Evolutionary conservation across 2,113 vertebrate species (phyloP).

Genomic region (Vulpes vulpes): DNA sequence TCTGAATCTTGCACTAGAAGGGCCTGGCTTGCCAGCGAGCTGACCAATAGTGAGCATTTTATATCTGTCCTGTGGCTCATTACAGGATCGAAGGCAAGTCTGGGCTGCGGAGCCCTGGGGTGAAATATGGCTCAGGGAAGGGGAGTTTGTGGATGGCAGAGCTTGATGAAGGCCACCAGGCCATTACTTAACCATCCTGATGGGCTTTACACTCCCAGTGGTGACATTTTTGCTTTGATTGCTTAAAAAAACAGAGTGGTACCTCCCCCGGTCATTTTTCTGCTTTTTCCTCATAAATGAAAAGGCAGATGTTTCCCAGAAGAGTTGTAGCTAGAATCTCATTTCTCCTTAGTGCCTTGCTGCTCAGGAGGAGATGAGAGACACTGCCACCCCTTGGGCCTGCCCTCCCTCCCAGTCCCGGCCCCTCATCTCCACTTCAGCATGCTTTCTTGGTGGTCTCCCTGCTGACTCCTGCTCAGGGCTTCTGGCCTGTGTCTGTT

Average conservation of each 20-base stretch:
- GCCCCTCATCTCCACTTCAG: too few relatives aligned
- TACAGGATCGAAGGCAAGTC: not conserved
- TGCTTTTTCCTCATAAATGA: constrained; percentile 53
- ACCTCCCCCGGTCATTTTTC: not conserved
- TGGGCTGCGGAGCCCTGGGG: not conserved
- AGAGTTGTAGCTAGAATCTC: not conserved
- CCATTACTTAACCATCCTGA: constrained; percentile 26
- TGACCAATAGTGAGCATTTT: not conserved
- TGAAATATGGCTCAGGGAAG: not conserved
- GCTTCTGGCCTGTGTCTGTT: not conserved
- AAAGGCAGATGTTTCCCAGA: constrained; percentile 59
- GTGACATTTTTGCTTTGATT: constrained; percentile 66
- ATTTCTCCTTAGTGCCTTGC: not conserved
- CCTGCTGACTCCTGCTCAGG: not conserved
- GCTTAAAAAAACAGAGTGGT: constrained; percentile 48
- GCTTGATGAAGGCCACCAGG: not conserved
- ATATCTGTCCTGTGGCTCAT: not conserved
- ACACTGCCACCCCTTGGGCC: accelerated
- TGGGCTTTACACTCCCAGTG: not conserved
- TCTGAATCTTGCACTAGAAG: not conserved
- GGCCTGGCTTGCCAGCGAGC: not conserved
- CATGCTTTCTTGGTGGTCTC: not conserved
- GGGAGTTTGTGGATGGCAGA: not conserved
- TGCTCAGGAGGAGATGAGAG: not conserved
- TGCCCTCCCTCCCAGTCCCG: too few relatives aligned